Base-by-base conservation (phyloP, 2,888 invertebrate genomes). In the Thecocarcelia acutangulata region DNA sequence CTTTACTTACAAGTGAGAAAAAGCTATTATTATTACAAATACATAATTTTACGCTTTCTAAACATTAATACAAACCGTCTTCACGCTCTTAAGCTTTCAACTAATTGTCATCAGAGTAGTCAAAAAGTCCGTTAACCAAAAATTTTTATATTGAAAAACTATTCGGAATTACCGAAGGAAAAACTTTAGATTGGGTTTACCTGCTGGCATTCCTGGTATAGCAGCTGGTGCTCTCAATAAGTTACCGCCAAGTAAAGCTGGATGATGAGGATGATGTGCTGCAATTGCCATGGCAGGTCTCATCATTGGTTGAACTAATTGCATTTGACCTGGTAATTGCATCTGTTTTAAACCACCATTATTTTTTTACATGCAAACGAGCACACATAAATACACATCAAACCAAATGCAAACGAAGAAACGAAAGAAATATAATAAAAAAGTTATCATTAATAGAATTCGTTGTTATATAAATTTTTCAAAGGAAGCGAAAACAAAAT, bases 231-330 rank as follows among this genome's bases (percentile, higher is more conserved):
- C 87, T 54, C 90, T 87, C 83, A 91, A 80, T 88, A 91, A 89
- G 85, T 90, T 91, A 46, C 90, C 87, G 19, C 90, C 88, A 61
- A 91, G 88, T 37, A 91, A 85, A 2, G 87, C 83, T 9, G 89
- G 90, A 80, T 90, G 90, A 56, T 79, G 78, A 2, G 33, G 78
- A 61, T 79, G 91, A 77, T 90, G 90, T 1, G 70, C 72, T 17
- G 64, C 70, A 48, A 91, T 86, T 77, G 90, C 87, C 86, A 91
- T 89, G 17, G 90, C 85, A 64, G 90, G 90, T 70, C 91, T 86
- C 86, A 91, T 87, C 87, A 91, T 88, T 19, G 90, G 91, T 78
- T 90, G 91, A 86, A 91, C 87, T 74, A 91, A 85, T 85, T 89
- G 90, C 90, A 91, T 88, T 83, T 88, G 88, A 40, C 88, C 87